Evolutionary conservation across 30 jellyfish, hydroid and myxozoan species (phyloP), one percentile per base, ranked within the genome.

Genomic region (Cassiopea andromeda): DNA sequence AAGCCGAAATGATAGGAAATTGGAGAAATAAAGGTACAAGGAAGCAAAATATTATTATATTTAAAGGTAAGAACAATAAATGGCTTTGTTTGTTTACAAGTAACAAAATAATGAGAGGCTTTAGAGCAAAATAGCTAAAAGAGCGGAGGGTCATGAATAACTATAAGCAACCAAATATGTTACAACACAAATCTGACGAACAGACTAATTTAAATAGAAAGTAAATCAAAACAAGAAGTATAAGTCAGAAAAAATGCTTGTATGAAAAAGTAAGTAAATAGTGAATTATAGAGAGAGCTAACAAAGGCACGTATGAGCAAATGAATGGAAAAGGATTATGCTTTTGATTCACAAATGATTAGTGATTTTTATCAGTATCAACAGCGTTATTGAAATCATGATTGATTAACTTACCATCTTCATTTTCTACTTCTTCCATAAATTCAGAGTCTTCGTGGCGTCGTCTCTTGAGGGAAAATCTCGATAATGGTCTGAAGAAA

Each of bases 401-500:
- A 14, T 2, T 27, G 15, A 4, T 64, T 14, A 64, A 9, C 73
- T 14, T 14, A 64, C 73, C 50, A 76, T 10, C 77, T 57, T 85
- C 93, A 57, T 77, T 87, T 49, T 87, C 94, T 49, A 60, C 44
- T 60, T 38, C 87, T 14, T 16, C 48, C 17, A 60, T 43, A 46
- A 67, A 47, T 1, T 59, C 80, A 1, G 12, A 1, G 0, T 68
- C 89, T 6, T 59, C 38, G 46, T 79, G 57, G 12, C 71, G 68
- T 68, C 85, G 49, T 67, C 85, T 75, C 67, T 80, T 47, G 57
- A 87, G 69, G 48, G 89, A 64, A 73, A 75, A 87, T 7, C n/a
- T 75, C 74, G 94, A 87, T 44, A 87, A 78, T 15, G 94, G 94
- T 46, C 94, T 87, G 66, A 10, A 61, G 54, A 75, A 7, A 54